Conservation (phyloP, 1,140 invertebrate species). For the Cherax destructor region DNA sequence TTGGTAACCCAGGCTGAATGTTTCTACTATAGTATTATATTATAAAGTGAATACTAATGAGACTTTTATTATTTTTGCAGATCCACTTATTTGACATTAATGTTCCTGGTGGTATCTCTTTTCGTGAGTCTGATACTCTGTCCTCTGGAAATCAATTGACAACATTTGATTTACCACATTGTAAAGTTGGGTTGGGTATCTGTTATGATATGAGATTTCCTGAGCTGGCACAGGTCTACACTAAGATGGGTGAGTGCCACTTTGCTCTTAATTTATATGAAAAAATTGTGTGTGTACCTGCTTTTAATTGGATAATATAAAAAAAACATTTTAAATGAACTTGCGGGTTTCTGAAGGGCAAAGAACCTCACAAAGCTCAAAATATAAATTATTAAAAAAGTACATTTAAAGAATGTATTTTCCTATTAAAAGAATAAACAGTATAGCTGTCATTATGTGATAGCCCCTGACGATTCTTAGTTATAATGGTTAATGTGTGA, state of each 20-base stretch:
- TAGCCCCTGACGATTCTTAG: no score
- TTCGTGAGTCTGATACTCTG: slow-evolving; percentile 92
- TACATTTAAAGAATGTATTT: no score
- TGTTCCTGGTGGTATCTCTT: slow-evolving; percentile 93
- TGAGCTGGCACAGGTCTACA: slow-evolving; percentile 90
- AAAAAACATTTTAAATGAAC: background rate
- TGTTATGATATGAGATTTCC: slow-evolving; percentile 96
- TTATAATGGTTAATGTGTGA: no score
- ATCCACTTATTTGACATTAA: slow-evolving; percentile 97
- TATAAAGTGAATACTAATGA: background rate
- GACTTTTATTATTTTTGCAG: slow-evolving; percentile 75
- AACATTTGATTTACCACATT: slow-evolving; percentile 84
- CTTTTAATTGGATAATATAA: background rate
- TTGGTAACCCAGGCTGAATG: background rate
- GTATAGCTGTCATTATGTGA: no score
- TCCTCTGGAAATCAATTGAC: slow-evolving; percentile 85
- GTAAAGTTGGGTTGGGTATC: slow-evolving; percentile 92
- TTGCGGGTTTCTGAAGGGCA: no score
- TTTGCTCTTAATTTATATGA: background rate
- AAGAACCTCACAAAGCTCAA: no score
- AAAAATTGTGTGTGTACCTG: background rate
- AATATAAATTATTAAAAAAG: no score
- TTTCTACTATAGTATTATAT: background rate
- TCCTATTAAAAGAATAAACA: no score
- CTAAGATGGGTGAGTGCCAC: slow-evolving; percentile 80